These are phyloP conservation scores for Notolepis coatsorum DNA, from an alignment of 2,797 vertebrate species.

Conservation along the genomic window DNA sequence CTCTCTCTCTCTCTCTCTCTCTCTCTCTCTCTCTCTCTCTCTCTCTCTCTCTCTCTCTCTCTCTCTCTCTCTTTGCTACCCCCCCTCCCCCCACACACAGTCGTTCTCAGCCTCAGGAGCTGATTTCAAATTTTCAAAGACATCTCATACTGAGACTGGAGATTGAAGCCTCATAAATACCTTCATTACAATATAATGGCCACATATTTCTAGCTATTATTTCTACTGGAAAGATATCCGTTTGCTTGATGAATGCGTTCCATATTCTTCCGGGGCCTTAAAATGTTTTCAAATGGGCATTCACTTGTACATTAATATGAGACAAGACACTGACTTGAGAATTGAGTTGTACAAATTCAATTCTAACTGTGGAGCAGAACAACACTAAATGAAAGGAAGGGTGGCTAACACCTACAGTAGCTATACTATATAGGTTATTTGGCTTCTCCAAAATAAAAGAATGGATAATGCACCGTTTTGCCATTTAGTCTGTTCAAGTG, in stretches of 20 bases:
- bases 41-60: slow-evolving; percentile 5
- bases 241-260: slow-evolving; percentile 76
- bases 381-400: slow-evolving; percentile 4
- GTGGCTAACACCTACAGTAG: slow-evolving; percentile 6
- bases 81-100: not conserved
- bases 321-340: slow-evolving; percentile 42
- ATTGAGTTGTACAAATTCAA: slow-evolving; percentile 18
- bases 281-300: slow-evolving; percentile 59
- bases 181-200: slow-evolving; percentile 82
- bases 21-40: slow-evolving; percentile 9
- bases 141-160: slow-evolving; percentile 74
- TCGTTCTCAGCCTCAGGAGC: slow-evolving; percentile 65
- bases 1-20: slow-evolving; percentile 30
- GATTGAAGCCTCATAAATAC: slow-evolving; percentile 83
- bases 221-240: slow-evolving; percentile 71
- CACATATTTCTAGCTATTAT: slow-evolving; percentile 76
- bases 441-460: too few relatives aligned
- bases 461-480: too few relatives aligned
- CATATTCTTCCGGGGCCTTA: slow-evolving; percentile 51
- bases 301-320: slow-evolving; percentile 52
- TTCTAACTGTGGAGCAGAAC: slow-evolving; percentile 2
- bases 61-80: slow-evolving; percentile 5
- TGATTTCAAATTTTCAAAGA: slow-evolving; percentile 80
- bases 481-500: too few relatives aligned
- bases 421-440: not conserved